phyloP scores from a whole-genome alignment of 2,888 invertebrate genomes.

The Heterodera filipjevi region DNA sequence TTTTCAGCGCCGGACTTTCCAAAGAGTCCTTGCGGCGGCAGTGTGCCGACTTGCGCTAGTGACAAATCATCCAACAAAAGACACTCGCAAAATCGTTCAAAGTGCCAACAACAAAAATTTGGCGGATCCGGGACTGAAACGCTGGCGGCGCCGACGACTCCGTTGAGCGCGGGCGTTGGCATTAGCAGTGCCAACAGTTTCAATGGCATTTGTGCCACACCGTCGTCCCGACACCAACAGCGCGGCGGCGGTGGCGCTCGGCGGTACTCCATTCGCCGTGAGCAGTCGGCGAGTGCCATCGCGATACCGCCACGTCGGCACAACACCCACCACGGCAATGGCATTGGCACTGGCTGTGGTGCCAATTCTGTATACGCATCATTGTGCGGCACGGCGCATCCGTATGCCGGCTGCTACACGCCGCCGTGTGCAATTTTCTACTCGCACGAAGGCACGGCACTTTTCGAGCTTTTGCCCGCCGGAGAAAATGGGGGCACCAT shows the following conservation, averaged over 20 bases:
- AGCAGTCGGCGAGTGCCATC: slow-evolving; percentile 32
- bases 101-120: background rate
- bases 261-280: slow-evolving; percentile 19
- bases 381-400: slow-evolving; percentile 8
- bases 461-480: background rate
- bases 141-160: background rate
- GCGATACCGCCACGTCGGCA: slow-evolving; percentile 1
- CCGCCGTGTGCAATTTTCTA: slow-evolving; percentile 22
- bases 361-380: too few relatives aligned
- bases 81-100: background rate
- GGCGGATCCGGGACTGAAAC: background rate
- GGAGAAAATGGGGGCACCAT: too few relatives aligned
- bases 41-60: background rate
- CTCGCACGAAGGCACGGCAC: background rate
- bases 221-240: background rate
- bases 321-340: background rate
- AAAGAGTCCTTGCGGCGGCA: background rate
- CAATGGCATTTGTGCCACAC: background rate
- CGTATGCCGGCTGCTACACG: slow-evolving; percentile 27
- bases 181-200: too few relatives aligned
- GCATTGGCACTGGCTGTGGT: background rate
- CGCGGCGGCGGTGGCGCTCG: too few relatives aligned
- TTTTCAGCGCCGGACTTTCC: background rate
- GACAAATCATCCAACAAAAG: background rate
- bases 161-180: background rate